Percentiles rank a stretch among this genome's conserved stretches.
These are phyloP conservation scores for Melanocharis versteri DNA, from an alignment of 2,113 vertebrate genomes.

Conservation along the genomic window DNA sequence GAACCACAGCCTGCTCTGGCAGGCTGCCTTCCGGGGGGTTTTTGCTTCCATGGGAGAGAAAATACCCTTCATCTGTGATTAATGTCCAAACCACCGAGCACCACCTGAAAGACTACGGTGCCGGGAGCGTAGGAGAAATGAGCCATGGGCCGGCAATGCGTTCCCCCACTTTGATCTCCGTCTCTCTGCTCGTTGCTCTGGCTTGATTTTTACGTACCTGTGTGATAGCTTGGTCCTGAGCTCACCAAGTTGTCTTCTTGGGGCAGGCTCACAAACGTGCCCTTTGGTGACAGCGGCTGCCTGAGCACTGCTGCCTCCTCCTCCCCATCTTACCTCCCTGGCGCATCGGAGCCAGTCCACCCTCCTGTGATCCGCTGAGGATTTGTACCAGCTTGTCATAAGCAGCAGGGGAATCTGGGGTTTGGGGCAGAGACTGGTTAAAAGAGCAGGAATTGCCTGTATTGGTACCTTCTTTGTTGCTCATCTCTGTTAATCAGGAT, in stretches of 20 bases:
- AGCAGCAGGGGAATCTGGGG: not conserved
- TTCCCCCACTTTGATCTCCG: not conserved
- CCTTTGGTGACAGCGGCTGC: not conserved
- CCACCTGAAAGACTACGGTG: not conserved
- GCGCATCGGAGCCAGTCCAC: fast-evolving
- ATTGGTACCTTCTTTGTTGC: not conserved
- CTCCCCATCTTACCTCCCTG: not conserved
- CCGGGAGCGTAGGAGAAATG: fast-evolving
- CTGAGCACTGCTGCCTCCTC: not conserved
- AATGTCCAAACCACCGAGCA: not conserved
- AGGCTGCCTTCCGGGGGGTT: not conserved
- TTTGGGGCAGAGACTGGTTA: not conserved
- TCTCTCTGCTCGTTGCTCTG: not conserved
- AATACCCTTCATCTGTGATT: not conserved
- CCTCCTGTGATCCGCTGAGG: fast-evolving
- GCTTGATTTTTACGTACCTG: not conserved
- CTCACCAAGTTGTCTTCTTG: not conserved
- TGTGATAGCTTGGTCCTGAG: not conserved
- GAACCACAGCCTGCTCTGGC: not conserved
- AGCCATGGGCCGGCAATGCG: fast-evolving
- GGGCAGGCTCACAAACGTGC: fast-evolving
- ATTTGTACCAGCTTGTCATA: not conserved
- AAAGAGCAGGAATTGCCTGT: not conserved
- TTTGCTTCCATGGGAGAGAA: not conserved
- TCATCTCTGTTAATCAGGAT: not conserved